Base-by-base conservation (phyloP, 2,113 vertebrate genomes). In the Microtus pennsylvanicus region DNA sequence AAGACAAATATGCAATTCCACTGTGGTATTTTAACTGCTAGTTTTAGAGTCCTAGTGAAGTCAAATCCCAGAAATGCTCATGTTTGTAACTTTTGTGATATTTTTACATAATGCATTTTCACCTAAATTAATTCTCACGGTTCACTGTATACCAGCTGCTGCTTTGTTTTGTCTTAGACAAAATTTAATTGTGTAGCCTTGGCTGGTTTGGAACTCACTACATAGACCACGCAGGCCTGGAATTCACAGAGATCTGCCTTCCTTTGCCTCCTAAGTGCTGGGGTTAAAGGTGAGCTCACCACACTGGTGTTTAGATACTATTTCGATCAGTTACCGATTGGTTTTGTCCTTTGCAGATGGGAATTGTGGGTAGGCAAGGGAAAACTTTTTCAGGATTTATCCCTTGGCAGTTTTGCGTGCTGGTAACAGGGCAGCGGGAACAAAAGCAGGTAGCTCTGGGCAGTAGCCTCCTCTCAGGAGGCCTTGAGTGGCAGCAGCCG, bases 81-180 rank as follows among this genome's bases (percentile, higher is more conserved):
- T 33, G 47, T 88, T 90, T 50, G 52, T 95, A 87, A 45, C 30
- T 63, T 77, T 78, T 45, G 81, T 83, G 58, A 63, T 83, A 87
- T 16, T 69, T 89, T 16, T 88, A 7, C 63, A 4, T 52, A 30
- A 50, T 45, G 19, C 26, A 72, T 92, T 88, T 90, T 92, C 6
- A 87, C 38, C 28, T 74, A 30, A 2, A 17, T 65, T 65, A 88
- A 65, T 94, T 93, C 33, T 97, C 72, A 21, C 7, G 11, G 69
- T 7, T 65, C 42, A 58, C 67, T 21, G 8, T 67, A 8, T 67
- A 13, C 9, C n/a, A 85, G 67, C 26, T 69, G 58, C 13, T 65
- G 1, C 87, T 83, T 93, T 35, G 91, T 93, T 61, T 63, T 63
- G 58, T 19, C 28, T 83, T 42, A 42, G 58, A 83, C 26, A 83